Conservation (phyloP, 2,888 invertebrate genomes). For the Mantis religiosa region DNA sequence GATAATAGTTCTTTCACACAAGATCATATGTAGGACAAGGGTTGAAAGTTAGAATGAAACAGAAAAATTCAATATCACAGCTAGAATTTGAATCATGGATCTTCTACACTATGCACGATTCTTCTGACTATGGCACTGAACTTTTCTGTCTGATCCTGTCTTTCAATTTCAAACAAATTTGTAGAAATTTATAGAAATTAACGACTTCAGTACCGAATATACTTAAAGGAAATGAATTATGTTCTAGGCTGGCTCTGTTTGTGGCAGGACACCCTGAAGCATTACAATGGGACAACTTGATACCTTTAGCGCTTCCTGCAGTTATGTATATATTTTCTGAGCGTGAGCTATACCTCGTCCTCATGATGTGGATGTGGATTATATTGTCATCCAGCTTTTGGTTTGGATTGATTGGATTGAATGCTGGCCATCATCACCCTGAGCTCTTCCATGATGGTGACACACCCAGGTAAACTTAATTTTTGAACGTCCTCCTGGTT, state of each 20-base stretch:
- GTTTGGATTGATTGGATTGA: constrained; percentile 62
- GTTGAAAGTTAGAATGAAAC: too few relatives aligned
- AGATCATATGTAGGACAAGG: too few relatives aligned
- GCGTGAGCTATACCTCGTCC: constrained; percentile 38
- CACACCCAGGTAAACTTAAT: constrained; percentile 47
- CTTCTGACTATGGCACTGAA: too few relatives aligned
- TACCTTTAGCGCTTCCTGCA: constrained; percentile 28
- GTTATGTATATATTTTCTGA: constrained; percentile 29
- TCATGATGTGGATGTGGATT: constrained; percentile 55
- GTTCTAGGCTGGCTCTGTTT: not conserved
- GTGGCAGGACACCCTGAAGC: not conserved
- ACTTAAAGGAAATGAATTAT: not conserved
- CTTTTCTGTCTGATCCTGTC: too few relatives aligned
- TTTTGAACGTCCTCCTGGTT: not conserved
- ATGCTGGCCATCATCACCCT: constrained; percentile 77
- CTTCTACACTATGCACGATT: too few relatives aligned
- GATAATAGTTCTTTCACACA: too few relatives aligned
- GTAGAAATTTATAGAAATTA: too few relatives aligned
- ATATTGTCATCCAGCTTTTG: constrained; percentile 54
- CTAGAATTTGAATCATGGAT: too few relatives aligned
- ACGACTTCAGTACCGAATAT: too few relatives aligned
- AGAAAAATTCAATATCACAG: too few relatives aligned
- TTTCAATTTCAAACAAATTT: too few relatives aligned
- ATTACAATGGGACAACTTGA: constrained; percentile 27
- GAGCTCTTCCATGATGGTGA: constrained; percentile 77